Percentiles rank a stretch among this genome's conserved stretches.
Evolutionary conservation across 2,113 vertebrate genomes (phyloP).

Genomic region (Vidua chalybeata): DNA sequence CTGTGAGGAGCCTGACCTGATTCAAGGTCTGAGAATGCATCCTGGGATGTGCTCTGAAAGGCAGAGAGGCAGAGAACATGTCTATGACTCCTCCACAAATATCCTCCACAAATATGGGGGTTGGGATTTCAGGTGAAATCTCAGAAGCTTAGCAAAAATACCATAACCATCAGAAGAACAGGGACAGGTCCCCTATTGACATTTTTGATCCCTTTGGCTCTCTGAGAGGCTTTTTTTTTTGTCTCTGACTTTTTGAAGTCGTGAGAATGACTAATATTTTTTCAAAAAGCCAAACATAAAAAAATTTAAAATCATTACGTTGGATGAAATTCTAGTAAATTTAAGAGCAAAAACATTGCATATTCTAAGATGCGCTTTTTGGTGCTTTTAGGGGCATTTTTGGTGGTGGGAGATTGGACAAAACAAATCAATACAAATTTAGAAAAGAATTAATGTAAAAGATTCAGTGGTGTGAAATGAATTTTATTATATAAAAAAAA

Average conservation of each 20-base stretch:
- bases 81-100: not conserved
- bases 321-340: not conserved
- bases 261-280: not conserved
- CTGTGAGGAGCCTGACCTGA: not conserved
- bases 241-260: not conserved
- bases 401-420: not conserved
- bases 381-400: not conserved
- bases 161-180: not conserved
- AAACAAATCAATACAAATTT: not conserved
- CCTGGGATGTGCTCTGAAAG: not conserved
- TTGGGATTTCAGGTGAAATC: not conserved
- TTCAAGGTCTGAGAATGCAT: not conserved
- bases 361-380: rapidly evolving
- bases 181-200: rapidly evolving
- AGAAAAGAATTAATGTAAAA: not conserved
- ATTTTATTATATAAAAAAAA: not conserved
- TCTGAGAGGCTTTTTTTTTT: not conserved
- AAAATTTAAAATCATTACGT: rapidly evolving
- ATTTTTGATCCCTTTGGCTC: not conserved
- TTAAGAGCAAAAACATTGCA: not conserved
- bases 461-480: not conserved
- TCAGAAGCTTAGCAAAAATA: not conserved
- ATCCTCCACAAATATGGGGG: not conserved
- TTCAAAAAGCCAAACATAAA: not conserved
- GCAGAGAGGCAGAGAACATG: not conserved